phyloP scores from a whole-genome alignment of 2,113 vertebrate species.

The Melanerpes aurifrons region DNA sequence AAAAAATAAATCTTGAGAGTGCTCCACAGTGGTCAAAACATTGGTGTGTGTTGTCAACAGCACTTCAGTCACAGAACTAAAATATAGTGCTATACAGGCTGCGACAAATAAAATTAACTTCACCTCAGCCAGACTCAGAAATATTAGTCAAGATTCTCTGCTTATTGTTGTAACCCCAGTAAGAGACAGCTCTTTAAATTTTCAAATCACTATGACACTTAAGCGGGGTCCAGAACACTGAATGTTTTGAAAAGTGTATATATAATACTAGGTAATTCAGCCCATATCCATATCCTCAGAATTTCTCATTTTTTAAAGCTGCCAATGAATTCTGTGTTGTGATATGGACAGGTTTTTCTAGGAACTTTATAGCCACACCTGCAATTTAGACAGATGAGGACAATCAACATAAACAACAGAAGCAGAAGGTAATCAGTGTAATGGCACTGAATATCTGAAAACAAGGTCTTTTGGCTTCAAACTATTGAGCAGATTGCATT shows the following conservation, averaged over 20 bases:
- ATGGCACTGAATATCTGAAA: slow-evolving; percentile 11
- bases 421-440: slow-evolving; percentile 48
- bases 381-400: slow-evolving; percentile 32
- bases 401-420: slow-evolving; percentile 34
- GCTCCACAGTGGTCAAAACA: neutral
- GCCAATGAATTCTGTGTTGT: neutral
- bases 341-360: neutral
- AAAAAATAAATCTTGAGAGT: neutral
- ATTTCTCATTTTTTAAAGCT: neutral
- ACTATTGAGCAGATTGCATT: slow-evolving; percentile 43
- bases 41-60: neutral
- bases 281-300: neutral
- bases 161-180: neutral
- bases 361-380: slow-evolving; percentile 14
- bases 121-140: neutral
- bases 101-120: neutral
- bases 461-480: slow-evolving; percentile 49
- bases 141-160: neutral
- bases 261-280: neutral
- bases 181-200: neutral
- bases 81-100: neutral
- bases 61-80: neutral
- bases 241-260: neutral
- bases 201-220: neutral
- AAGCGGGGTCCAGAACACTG: neutral